Evolutionary conservation across 2,888 invertebrate species (phyloP).

Genomic region (Aphidoletes aphidimyza): DNA sequence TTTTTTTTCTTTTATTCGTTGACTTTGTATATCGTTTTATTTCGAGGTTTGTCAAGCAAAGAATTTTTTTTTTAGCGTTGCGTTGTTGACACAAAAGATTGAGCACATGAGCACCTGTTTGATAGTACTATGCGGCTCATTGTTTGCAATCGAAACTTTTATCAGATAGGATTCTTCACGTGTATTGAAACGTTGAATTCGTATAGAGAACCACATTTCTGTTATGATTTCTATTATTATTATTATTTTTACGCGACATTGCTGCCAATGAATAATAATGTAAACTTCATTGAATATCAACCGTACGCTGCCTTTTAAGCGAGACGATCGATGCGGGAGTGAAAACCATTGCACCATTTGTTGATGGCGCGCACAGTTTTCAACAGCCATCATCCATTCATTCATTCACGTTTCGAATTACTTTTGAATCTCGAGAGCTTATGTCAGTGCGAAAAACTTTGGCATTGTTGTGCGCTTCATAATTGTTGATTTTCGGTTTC

Average conservation of each 20-base stretch:
- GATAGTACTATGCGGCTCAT: conserved; percentile 3
- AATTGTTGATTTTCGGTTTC: conserved; percentile 1
- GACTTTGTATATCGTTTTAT: conserved; percentile 20
- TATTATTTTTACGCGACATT: conserved; percentile 2
- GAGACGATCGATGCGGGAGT: neutral
- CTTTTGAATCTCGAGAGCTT: neutral
- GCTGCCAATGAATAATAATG: conserved; percentile 38
- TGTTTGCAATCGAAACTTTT: conserved; percentile 34
- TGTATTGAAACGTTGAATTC: too few relatives aligned
- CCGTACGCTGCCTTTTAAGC: neutral
- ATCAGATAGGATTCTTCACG: conserved; percentile 34
- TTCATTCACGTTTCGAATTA: neutral
- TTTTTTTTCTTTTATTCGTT: neutral
- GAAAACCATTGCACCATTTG: neutral
- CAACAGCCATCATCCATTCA: neutral
- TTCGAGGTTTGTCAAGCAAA: conserved; percentile 33
- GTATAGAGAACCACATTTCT: neutral
- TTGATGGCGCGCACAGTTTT: too few relatives aligned
- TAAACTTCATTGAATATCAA: neutral
- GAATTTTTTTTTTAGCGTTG: neutral
- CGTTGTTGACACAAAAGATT: conserved; percentile 35
- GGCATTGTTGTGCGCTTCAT: neutral
- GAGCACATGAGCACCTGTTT: conserved; percentile 49
- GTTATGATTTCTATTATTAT: conserved; percentile 17
- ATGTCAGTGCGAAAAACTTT: neutral